phyloP scores from a whole-genome alignment of 2,797 vertebrate genomes.

The Ibycter americanus region DNA sequence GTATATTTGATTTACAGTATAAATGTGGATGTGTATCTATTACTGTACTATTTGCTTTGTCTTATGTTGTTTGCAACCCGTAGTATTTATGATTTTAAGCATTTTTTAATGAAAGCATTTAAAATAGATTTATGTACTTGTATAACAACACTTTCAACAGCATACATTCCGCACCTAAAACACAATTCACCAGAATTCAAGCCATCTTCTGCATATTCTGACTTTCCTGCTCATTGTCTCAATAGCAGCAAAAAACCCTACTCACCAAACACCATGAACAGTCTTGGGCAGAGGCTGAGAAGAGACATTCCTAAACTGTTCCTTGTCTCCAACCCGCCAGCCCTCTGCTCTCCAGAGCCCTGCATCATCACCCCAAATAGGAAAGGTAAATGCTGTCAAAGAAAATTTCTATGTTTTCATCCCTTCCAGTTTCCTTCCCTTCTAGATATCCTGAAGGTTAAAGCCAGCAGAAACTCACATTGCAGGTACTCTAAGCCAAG shows the following conservation, averaged over 20 bases:
- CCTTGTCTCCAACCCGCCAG: not conserved
- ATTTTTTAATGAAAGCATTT: not conserved
- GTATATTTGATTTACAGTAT: not conserved
- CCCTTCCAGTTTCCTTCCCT: not conserved
- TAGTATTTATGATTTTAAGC: conserved; percentile 31
- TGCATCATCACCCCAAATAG: not conserved
- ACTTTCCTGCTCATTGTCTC: not conserved
- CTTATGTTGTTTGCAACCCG: not conserved
- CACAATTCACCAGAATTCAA: not conserved
- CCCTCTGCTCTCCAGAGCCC: not conserved
- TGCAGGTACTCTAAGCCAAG: not conserved
- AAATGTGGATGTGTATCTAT: not conserved
- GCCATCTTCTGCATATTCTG: not conserved
- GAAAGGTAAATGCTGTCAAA: not conserved
- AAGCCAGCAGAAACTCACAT: not conserved
- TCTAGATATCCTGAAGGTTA: not conserved
- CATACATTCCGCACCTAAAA: not conserved
- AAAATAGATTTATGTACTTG: not conserved
- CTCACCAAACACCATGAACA: not conserved
- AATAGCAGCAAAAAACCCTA: not conserved
- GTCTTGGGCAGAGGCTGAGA: not conserved
- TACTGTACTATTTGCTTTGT: not conserved
- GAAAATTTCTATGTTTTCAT: not conserved
- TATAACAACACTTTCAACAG: not conserved
- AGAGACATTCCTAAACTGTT: not conserved